Conservation (phyloP, 2,888 invertebrate species). For the Eurytoma adleriae region DNA sequence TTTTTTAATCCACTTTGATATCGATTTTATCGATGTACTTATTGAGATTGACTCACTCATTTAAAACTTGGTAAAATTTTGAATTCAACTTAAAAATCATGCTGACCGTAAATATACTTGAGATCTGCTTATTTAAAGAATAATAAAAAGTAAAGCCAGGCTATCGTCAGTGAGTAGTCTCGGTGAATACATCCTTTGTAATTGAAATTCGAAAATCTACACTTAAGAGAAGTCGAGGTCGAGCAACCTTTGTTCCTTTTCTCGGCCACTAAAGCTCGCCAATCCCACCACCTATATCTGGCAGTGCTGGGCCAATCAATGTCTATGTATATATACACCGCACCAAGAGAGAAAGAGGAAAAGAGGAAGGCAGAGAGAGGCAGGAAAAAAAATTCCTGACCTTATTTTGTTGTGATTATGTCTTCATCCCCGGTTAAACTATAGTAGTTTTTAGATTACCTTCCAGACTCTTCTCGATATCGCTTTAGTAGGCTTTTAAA, state of each 20-base stretch:
- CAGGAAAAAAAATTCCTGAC: neutral
- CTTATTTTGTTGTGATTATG: neutral
- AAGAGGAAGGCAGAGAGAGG: neutral
- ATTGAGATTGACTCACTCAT: too few relatives aligned
- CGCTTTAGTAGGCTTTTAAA: too few relatives aligned
- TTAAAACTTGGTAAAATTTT: too few relatives aligned
- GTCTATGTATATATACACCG: neutral
- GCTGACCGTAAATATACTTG: too few relatives aligned
- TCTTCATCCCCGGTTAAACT: conserved; percentile 3
- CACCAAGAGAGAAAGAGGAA: neutral
- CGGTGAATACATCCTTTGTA: conserved; percentile 13
- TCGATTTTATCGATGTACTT: too few relatives aligned
- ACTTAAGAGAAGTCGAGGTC: conserved; percentile 9
- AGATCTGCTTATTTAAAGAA: too few relatives aligned
- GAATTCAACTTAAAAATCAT: too few relatives aligned
- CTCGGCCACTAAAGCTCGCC: neutral
- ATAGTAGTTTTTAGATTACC: too few relatives aligned
- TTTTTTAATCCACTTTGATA: too few relatives aligned
- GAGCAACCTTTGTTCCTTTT: conserved; percentile 18
- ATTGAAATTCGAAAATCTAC: conserved; percentile 37
- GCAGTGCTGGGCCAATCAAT: conserved; percentile 8
- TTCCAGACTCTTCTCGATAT: too few relatives aligned
- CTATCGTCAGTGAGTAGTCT: neutral
- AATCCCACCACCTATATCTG: neutral
- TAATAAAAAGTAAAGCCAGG: neutral